These are phyloP conservation scores for Trematocara variabile DNA, from an alignment of 2,113 vertebrate species.

Conservation along the genomic window DNA sequence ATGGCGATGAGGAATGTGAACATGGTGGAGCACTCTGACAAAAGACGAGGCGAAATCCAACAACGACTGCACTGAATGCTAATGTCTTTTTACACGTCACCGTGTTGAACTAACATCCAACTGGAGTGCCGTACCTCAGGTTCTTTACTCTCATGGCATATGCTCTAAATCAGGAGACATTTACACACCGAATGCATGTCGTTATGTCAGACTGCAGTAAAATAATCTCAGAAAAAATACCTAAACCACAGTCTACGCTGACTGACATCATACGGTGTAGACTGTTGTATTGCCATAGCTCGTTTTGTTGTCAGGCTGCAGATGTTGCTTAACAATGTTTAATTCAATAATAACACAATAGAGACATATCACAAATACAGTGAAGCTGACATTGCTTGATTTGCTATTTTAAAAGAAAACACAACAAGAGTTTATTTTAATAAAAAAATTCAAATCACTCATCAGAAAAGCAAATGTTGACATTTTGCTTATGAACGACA, in stretches of 20 bases:
- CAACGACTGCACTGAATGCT: slow-evolving; percentile 31
- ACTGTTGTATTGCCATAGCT: background rate
- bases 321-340: background rate
- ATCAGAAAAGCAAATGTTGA: background rate
- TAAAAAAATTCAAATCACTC: background rate
- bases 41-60: slow-evolving; percentile 58
- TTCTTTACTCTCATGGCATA: background rate
- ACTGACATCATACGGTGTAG: background rate
- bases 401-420: background rate
- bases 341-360: background rate
- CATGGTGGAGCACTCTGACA: slow-evolving; percentile 37
- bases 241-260: background rate
- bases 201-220: background rate
- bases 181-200: background rate
- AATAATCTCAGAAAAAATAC: background rate
- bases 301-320: background rate
- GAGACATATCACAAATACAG: background rate
- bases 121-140: background rate
- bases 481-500: background rate
- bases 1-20: slow-evolving; percentile 52
- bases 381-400: background rate
- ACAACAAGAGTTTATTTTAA: background rate
- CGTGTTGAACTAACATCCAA: background rate
- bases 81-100: slow-evolving; percentile 22
- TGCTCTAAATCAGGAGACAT: background rate